A percentile compares a stretch with the other conserved stretches of the same genome.
Conservation (phyloP, 2,888 invertebrate genomes). For the Leptinotarsa rubiginosa region DNA sequence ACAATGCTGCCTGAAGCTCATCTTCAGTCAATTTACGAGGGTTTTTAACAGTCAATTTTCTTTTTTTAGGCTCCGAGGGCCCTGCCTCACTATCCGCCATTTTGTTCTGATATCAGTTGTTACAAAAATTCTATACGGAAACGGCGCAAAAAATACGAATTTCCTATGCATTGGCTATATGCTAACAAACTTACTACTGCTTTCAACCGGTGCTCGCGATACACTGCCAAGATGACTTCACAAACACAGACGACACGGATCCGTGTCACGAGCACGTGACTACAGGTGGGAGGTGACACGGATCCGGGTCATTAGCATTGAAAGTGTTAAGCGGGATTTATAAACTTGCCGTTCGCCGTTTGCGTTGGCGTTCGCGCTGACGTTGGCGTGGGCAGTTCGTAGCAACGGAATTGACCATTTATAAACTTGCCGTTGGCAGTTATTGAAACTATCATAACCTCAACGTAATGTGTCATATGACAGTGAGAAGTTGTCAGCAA, state of each 20-base stretch:
- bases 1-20: constrained; percentile 13
- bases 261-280: constrained; percentile 2
- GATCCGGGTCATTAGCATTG: constrained; percentile 23
- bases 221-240: constrained; percentile 17
- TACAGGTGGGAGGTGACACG: constrained; percentile 7
- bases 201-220: constrained; percentile 15
- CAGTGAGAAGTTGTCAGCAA: constrained; percentile 1
- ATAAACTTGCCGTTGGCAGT: constrained; percentile 1
- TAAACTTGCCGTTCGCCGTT: constrained; percentile 16
- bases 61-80: constrained; percentile 6
- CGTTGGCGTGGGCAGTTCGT: neutral
- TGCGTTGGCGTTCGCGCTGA: constrained; percentile 7
- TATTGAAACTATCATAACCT: neutral
- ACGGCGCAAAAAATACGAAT: constrained; percentile 23
- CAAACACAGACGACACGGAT: constrained; percentile 11
- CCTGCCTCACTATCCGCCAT: constrained; percentile 27
- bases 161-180: constrained; percentile 22
- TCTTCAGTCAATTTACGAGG: constrained; percentile 13
- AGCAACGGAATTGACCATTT: neutral
- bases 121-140: constrained; percentile 23
- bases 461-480: constrained; percentile 1
- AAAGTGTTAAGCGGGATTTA: constrained; percentile 20
- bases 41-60: constrained; percentile 3
- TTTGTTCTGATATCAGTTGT: constrained; percentile 26
- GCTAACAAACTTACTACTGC: constrained; percentile 15